Evolutionary conservation across 2,888 invertebrate species (phyloP).

Genomic region (Andrena dorsata): DNA sequence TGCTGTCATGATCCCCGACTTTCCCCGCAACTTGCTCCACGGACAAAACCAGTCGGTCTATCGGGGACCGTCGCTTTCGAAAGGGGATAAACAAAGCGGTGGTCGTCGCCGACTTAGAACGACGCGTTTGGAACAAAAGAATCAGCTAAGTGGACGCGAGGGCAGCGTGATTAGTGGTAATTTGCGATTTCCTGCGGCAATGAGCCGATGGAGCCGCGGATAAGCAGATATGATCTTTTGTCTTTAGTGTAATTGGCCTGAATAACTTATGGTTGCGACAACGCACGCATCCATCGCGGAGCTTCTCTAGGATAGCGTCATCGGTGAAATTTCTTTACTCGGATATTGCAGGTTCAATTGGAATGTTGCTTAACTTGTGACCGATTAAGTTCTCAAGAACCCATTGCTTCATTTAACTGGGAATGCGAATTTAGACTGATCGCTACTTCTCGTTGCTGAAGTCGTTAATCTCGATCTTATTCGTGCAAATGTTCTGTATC

Average conservation of each 20-base stretch:
- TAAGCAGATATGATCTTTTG: slow-evolving; percentile 46
- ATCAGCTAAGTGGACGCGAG: slow-evolving; percentile 39
- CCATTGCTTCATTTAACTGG: background rate
- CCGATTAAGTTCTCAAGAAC: background rate
- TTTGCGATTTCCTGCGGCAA: slow-evolving; percentile 50
- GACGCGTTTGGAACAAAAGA: slow-evolving; percentile 43
- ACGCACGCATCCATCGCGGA: no score
- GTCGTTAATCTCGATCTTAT: no score
- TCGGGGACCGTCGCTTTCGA: background rate
- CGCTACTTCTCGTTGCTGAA: no score
- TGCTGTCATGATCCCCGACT: slow-evolving; percentile 7
- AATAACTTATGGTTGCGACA: slow-evolving; percentile 9
- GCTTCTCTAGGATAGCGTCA: no score
- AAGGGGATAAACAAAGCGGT: slow-evolving; percentile 9
- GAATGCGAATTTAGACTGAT: background rate
- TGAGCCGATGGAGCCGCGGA: slow-evolving; percentile 27
- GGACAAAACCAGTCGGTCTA: background rate
- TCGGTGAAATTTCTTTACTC: no score
- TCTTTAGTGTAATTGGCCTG: slow-evolving; percentile 44
- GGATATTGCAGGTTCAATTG: no score
- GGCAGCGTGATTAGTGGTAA: slow-evolving; percentile 40
- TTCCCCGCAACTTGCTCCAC: background rate
- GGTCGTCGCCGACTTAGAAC: slow-evolving; percentile 6
- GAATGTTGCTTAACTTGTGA: no score
- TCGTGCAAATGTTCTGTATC: no score